Conservation (phyloP, 1,140 invertebrate genomes). For the Ganaspis sp. region DNA sequence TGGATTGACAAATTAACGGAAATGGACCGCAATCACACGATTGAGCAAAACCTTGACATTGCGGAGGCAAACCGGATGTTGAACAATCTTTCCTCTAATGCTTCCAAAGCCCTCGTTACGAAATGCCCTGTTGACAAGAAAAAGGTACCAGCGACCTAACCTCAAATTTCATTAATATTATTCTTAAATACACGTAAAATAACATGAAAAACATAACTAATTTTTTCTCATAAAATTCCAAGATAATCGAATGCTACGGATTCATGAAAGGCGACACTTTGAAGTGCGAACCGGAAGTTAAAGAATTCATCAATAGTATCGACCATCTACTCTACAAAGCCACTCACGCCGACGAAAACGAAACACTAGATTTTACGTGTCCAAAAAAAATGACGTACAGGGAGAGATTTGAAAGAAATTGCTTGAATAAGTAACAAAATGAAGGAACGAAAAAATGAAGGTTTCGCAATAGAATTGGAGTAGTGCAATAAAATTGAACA, state of each 20-base stretch:
- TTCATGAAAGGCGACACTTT: neutral
- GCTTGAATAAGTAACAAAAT: neutral
- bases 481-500: no score
- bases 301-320: neutral
- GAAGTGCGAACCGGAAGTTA: neutral
- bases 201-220: neutral
- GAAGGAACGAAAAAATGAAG: neutral
- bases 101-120: neutral
- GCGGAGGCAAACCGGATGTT: neutral
- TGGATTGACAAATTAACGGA: conserved; percentile 16
- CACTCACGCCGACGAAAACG: neutral
- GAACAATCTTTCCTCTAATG: neutral
- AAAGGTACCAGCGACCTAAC: neutral
- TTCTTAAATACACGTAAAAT: no score
- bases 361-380: neutral
- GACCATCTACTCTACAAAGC: neutral
- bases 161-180: no score
- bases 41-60: neutral
- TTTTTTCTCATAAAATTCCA: neutral
- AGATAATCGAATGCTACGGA: neutral
- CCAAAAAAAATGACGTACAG: neutral
- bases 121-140: neutral
- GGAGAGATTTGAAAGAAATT: neutral
- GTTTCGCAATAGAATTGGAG: no score
- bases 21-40: neutral